Evolutionary conservation across 2,113 vertebrate species (phyloP).

Genomic region (Semnopithecus entellus): DNA sequence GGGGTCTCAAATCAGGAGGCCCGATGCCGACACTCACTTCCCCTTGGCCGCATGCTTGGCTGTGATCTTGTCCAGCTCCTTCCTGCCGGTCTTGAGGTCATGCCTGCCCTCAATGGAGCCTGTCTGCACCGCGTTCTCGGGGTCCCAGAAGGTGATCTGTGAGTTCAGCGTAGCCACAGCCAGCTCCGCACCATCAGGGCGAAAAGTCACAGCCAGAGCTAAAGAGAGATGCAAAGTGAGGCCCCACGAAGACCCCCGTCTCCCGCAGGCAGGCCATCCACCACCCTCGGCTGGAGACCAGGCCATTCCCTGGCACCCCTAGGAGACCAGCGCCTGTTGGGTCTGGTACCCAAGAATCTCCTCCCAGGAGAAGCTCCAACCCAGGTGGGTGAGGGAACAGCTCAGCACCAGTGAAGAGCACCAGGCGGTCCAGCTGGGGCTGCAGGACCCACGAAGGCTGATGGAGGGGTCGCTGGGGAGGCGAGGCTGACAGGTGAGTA

Average conservation of each 20-base stretch:
- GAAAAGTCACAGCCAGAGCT: slow-evolving; percentile 92
- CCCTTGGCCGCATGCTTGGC: slow-evolving; percentile 95
- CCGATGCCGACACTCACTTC: slow-evolving; percentile 87
- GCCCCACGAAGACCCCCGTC: accelerated
- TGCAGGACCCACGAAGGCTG: neutral
- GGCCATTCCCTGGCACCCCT: neutral
- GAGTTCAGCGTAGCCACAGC: slow-evolving; percentile 93
- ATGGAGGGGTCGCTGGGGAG: neutral
- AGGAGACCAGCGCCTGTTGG: neutral
- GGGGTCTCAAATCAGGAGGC: too few relatives aligned
- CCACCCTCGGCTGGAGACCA: neutral
- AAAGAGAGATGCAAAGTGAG: neutral
- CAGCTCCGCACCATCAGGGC: slow-evolving; percentile 93
- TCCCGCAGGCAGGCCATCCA: neutral
- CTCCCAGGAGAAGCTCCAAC: neutral
- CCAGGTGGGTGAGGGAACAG: too few relatives aligned
- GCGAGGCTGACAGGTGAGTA: neutral
- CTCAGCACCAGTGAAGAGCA: neutral
- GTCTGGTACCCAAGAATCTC: too few relatives aligned
- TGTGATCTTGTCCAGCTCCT: slow-evolving; percentile 95
- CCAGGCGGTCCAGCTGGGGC: too few relatives aligned
- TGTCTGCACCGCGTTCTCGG: slow-evolving; percentile 87
- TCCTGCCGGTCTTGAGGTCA: slow-evolving; percentile 93
- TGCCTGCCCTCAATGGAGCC: slow-evolving; percentile 92
- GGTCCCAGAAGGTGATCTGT: slow-evolving; percentile 95